phyloP scores from a whole-genome alignment of 2,888 invertebrate species.

The Orthosia gothica region DNA sequence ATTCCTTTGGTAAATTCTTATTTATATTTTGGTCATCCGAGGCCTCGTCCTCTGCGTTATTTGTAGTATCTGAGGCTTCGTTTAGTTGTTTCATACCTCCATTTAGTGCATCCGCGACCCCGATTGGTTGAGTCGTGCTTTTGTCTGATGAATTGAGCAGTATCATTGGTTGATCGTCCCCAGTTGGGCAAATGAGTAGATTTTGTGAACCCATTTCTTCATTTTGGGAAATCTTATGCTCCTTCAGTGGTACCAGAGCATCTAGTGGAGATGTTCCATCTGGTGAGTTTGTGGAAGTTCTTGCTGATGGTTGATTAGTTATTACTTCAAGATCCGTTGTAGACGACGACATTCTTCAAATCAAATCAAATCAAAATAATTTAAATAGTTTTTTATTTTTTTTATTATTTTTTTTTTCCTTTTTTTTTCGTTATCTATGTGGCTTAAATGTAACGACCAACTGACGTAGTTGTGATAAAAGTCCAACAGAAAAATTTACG shows the following conservation, averaged over 20 bases:
- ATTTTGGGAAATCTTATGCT: neutral
- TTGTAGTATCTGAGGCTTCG: too few species aligned
- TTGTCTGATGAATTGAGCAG: neutral
- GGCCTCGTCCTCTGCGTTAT: neutral
- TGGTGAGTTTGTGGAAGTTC: neutral
- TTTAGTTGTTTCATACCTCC: neutral
- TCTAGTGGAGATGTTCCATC: neutral
- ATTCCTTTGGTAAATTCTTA: neutral
- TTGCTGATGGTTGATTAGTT: conserved; percentile 18
- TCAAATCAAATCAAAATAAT: too few species aligned
- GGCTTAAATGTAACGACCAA: neutral
- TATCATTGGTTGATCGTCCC: neutral
- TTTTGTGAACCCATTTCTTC: neutral
- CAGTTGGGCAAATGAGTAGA: neutral
- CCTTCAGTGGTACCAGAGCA: neutral
- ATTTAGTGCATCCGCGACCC: neutral
- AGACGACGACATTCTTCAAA: neutral
- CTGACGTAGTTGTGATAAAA: neutral
- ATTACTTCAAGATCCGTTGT: neutral
- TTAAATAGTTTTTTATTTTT: too few species aligned
- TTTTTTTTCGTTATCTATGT: too few species aligned
- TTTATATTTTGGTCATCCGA: neutral
- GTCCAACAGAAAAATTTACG: neutral
- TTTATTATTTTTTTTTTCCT: too few species aligned
- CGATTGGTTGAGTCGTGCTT: neutral